Evolutionary conservation across 2,113 vertebrate genomes (phyloP).

Genomic region (Protomyctophum bolini): DNA sequence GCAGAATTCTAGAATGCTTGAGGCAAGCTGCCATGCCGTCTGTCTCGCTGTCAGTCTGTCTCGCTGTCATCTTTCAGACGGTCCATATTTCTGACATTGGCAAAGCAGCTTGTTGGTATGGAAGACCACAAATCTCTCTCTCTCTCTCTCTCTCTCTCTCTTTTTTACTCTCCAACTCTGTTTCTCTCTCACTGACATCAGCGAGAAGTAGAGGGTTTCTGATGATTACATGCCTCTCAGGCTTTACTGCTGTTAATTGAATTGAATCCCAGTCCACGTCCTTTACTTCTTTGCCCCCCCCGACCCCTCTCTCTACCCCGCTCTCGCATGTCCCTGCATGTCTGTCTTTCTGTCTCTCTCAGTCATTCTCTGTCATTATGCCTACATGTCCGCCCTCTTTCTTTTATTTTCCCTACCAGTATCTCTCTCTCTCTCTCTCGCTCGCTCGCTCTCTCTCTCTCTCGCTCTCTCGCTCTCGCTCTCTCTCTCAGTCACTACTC

Average conservation of each 20-base stretch:
- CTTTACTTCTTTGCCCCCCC: conserved; percentile 27
- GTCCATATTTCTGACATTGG: too few relatives aligned
- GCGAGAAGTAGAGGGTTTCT: conserved; percentile 64
- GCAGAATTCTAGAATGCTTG: neutral
- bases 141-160: neutral
- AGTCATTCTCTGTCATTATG: conserved; percentile 12
- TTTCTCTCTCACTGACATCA: conserved; percentile 60
- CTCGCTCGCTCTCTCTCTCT: conserved; percentile 3
- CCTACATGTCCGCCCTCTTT: conserved; percentile 31
- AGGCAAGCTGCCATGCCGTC: neutral
- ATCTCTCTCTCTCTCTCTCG: conserved; percentile 34
- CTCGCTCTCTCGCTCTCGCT: conserved; percentile 14
- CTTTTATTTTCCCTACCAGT: conserved; percentile 25
- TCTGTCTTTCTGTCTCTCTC: conserved; percentile 3
- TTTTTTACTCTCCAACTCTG: neutral
- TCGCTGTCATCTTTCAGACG: neutral
- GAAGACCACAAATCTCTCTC: neutral
- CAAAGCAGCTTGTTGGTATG: too few relatives aligned
- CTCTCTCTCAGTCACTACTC: conserved; percentile 32
- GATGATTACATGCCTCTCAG: conserved; percentile 67
- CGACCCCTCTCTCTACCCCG: neutral
- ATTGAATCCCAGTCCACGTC: conserved; percentile 63
- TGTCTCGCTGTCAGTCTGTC: neutral
- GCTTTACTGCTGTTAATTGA: conserved; percentile 68
- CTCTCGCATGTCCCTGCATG: neutral